Base-by-base conservation (phyloP, 2,888 invertebrate species). In the Leucophora obtusa region DNA sequence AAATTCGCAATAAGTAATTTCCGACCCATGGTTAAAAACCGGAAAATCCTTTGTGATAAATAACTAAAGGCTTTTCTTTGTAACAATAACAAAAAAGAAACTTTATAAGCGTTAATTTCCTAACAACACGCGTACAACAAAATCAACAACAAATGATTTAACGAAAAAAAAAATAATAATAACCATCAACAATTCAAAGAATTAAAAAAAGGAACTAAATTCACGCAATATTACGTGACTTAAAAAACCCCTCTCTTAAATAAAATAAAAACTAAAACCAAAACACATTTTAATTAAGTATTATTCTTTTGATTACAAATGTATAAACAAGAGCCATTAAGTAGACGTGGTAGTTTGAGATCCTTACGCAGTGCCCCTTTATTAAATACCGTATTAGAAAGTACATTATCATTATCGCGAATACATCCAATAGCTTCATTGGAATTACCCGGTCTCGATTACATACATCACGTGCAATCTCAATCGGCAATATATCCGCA, bases 321-420 rank as follows among this genome's bases (percentile, higher is more conserved):
- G 91, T 90, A 88, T 88, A 90, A 89, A 84, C 87, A 89, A 84
- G 87, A 89, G 79, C 87, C 89, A n/a, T 82, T 88, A 82, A 88
- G 87, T 84, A 87, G 89, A 85, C 90, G 90, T 86, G 89, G 89
- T 89, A 91, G 90, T 87, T 87, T 91, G 85, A 90, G 90, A 89
- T 90, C 90, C 85, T 89, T 90, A 83, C 89, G 90, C 86, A 90
- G 91, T 85, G 91, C 91, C 77, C 91, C 91, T 79, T 84, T 90
- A 85, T 88, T 91, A 78, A 90, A 90, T 84, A 90, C 90, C 84
- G 89, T 90, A 65, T 86, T 90, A 83, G 90, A 90, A 85, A 90
- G 89, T 85, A 90, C 90, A 62, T 86, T 91, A 77, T 90, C 90
- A 83, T 84, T 90, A 85, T 89, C 90, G 84, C 90, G 90, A 85